phyloP scores from a whole-genome alignment of 2,888 invertebrate species.

The Apotomis turbidana region DNA sequence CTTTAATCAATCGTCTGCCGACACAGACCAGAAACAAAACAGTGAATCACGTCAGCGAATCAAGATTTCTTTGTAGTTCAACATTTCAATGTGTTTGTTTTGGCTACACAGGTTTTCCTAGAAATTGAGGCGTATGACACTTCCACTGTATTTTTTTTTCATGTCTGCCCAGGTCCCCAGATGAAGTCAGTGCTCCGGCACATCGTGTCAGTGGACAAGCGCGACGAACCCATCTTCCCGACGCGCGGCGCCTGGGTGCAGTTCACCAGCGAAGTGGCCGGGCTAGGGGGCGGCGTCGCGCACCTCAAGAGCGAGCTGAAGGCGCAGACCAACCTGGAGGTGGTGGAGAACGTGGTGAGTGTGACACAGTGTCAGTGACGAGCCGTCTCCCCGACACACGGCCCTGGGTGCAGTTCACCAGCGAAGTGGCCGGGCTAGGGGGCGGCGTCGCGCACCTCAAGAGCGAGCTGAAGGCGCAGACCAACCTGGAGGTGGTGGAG shows the following conservation, averaged over 20 bases:
- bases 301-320: conserved; percentile 91
- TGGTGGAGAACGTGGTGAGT: conserved; percentile 59
- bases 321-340: conserved; percentile 63
- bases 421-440: conserved; percentile 95
- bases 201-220: conserved; percentile 89
- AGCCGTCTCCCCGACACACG: conserved; percentile 91
- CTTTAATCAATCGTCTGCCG: no score
- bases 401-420: conserved; percentile 88
- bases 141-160: neutral
- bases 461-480: conserved; percentile 85
- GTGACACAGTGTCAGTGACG: conserved; percentile 82
- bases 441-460: conserved; percentile 96
- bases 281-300: conserved; percentile 96
- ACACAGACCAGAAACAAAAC: no score
- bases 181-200: conserved; percentile 95
- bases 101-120: no score
- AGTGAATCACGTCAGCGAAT: no score
- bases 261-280: conserved; percentile 92
- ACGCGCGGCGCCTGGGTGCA: conserved; percentile 88
- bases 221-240: conserved; percentile 93
- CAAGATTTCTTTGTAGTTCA: no score
- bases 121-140: no score
- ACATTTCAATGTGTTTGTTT: neutral
- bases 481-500: conserved; percentile 57
- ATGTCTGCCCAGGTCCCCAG: conserved; percentile 87